Conservation (phyloP, 2,113 vertebrate species). For the Aldabrachelys gigantea region DNA sequence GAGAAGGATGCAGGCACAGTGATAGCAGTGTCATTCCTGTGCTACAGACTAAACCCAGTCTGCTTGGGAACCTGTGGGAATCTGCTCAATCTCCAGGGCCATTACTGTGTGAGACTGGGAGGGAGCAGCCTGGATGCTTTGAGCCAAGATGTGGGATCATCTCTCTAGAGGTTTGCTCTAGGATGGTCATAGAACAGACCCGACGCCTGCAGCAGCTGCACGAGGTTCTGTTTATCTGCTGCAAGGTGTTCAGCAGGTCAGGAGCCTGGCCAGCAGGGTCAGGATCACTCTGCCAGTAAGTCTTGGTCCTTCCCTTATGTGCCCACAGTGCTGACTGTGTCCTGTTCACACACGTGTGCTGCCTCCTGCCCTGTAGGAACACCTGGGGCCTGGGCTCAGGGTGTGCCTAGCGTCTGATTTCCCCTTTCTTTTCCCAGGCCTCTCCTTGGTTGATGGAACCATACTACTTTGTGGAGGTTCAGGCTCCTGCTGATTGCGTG, state of each 20-base stretch:
- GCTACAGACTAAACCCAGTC: neutral
- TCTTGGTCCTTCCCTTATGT: neutral
- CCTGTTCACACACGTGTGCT: neutral
- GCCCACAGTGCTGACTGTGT: neutral
- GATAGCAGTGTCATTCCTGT: neutral
- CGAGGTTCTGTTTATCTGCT: neutral
- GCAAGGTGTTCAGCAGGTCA: neutral
- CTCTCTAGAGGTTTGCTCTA: neutral
- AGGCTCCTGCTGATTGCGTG: too few species aligned
- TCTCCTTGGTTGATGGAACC: too few species aligned
- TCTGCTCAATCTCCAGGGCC: neutral
- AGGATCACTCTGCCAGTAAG: neutral
- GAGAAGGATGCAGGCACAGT: neutral
- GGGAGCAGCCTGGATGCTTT: fast-evolving
- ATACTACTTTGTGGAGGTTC: too few species aligned
- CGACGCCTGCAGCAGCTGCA: neutral
- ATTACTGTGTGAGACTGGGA: neutral
- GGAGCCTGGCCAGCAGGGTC: neutral
- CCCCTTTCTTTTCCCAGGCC: too few species aligned
- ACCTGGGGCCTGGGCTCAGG: neutral
- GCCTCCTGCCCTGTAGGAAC: neutral
- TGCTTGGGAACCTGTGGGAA: neutral
- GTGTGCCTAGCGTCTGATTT: too few species aligned
- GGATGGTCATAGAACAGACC: fast-evolving
- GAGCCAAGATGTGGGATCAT: neutral